A percentile compares a stretch with the other conserved stretches of the same genome.
phyloP scores from a whole-genome alignment of 2,888 invertebrate genomes.

The Drosophila subquinaria region DNA sequence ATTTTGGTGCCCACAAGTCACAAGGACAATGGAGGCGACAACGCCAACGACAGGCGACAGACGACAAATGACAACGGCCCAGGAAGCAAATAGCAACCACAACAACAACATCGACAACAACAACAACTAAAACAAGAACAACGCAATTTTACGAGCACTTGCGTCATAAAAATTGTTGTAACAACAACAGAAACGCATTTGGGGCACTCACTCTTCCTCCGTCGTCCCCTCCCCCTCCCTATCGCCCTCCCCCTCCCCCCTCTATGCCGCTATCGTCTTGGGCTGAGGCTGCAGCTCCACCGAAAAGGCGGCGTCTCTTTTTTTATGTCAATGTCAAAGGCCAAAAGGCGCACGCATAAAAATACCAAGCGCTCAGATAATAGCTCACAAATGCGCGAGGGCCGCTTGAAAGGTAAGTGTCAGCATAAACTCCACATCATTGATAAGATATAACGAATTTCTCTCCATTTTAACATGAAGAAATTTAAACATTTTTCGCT shows the following conservation, averaged over 20 bases:
- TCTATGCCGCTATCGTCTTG: neutral
- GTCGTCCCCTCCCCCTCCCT: neutral
- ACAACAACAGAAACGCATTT: constrained; percentile 78
- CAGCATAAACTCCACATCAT: neutral
- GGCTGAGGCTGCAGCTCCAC: constrained; percentile 38
- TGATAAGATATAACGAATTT: too few relatives aligned
- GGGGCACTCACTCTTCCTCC: constrained; percentile 29
- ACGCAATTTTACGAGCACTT: constrained; percentile 72
- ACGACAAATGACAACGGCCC: constrained; percentile 42
- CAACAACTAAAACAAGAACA: constrained; percentile 28
- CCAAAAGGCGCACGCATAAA: constrained; percentile 73
- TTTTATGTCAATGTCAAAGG: constrained; percentile 76
- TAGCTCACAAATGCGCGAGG: constrained; percentile 51
- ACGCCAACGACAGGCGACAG: constrained; percentile 20
- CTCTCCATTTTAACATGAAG: too few relatives aligned
- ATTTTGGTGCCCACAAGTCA: constrained; percentile 51
- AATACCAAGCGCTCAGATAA: constrained; percentile 46
- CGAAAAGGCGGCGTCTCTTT: constrained; percentile 51
- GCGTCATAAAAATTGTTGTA: constrained; percentile 72
- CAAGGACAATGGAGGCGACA: constrained; percentile 68
- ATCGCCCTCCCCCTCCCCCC: neutral
- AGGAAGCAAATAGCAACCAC: constrained; percentile 15
- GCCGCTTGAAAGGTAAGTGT: constrained; percentile 14
- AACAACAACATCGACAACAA: constrained; percentile 24
- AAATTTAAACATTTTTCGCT: too few relatives aligned